Evolutionary conservation across 2,113 vertebrate species (phyloP), one percentile per base, ranked within the genome.

Genomic region (Vidua macroura): DNA sequence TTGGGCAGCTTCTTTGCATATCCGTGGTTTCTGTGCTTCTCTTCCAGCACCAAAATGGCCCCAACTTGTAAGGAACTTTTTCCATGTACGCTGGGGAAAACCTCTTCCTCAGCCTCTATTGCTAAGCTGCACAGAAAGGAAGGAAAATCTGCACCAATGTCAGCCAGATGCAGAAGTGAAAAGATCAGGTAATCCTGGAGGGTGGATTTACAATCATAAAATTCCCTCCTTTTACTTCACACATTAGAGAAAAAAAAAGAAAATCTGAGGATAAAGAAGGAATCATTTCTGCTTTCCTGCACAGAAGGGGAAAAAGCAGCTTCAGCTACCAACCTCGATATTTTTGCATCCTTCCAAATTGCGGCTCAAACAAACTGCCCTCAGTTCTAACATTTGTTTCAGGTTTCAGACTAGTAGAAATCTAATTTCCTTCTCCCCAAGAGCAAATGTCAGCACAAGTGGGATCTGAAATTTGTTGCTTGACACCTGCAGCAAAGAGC

Each of bases 311-410:
- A 84, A 92, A 94, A 96, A 75, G 66, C 48, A 91, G 68, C 86
- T 92, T 92, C 75, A 84, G 72, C 88, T 83, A 89, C 84, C 66
- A 83, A 90, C 79, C 87, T 95, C 22, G 21, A 95, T 96, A 92
- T 93, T 94, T 95, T 82, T 87, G 67, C 72, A 96, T 91, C 92
- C 83, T 81, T 94, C 68, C 78, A 94, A 97, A 95, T 93, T 95
- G 77, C 3, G 48, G 93, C 92, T 95, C 90, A 96, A 94, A 97
- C 93, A 97, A 93, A 96, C 82, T 64, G 81, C 86, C 96, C 95
- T 96, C 95, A 92, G 95, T 98, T 97, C 95, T 97, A 94, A 97
- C 95, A 97, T 97, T 97, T 98, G 92, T 96, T 98, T 97, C 95
- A 92, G 80, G 88, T 94, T 97, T 97, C 96, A 97, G 97, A 96